These are phyloP conservation scores for Parnassius smintheus DNA, from an alignment of 2,888 invertebrate species.

Conservation along the genomic window DNA sequence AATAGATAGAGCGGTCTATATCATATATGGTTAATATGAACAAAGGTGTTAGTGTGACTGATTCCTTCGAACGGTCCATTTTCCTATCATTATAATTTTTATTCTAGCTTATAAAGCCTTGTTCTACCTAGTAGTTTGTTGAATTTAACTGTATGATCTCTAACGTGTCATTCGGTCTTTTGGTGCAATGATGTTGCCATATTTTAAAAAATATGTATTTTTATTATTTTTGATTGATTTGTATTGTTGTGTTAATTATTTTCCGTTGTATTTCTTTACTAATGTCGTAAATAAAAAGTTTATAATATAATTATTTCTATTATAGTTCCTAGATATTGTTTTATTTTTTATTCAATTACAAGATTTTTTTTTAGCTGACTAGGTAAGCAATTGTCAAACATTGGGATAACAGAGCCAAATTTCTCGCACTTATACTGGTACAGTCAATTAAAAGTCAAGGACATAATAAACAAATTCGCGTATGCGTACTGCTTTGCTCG, in stretches of 20 bases:
- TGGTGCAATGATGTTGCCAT: conserved; percentile 28
- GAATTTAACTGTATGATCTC: conserved; percentile 22
- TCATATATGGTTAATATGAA: too few relatives aligned
- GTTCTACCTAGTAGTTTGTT: neutral
- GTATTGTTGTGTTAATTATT: neutral
- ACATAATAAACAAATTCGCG: too few relatives aligned
- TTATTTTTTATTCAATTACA: conserved; percentile 9
- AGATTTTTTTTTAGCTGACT: conserved; percentile 19
- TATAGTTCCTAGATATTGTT: conserved; percentile 18
- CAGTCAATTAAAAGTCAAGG: too few relatives aligned
- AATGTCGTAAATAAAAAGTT: neutral
- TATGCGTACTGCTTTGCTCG: too few relatives aligned
- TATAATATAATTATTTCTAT: neutral
- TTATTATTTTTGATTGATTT: neutral
- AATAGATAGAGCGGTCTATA: too few relatives aligned
- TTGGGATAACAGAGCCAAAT: neutral
- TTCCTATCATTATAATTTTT: too few relatives aligned
- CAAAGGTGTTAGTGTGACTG: too few relatives aligned
- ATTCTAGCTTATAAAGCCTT: too few relatives aligned
- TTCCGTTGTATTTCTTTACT: too few relatives aligned
- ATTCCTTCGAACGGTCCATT: too few relatives aligned
- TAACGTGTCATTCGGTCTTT: conserved; percentile 20
- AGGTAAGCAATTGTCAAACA: neutral
- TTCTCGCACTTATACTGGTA: too few relatives aligned
- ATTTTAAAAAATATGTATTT: conserved; percentile 10